phyloP scores from a whole-genome alignment of 2,113 vertebrate genomes.

The Ctenomys sociabilis region DNA sequence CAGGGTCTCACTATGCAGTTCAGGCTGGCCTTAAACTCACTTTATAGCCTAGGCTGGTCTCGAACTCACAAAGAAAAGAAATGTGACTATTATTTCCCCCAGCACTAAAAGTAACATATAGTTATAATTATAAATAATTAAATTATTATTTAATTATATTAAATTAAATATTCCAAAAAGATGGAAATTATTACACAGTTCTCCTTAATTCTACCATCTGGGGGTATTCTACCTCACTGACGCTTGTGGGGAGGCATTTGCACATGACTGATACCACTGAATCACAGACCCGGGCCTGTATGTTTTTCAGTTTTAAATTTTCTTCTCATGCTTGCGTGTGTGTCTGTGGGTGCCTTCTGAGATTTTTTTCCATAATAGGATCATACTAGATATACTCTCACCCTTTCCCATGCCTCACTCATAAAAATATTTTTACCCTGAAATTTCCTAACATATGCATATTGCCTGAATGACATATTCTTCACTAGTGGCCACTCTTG shows the following conservation, averaged over 20 bases:
- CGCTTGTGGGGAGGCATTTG: neutral
- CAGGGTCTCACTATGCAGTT: too few relatives aligned
- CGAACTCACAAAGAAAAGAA: too few relatives aligned
- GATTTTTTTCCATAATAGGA: neutral
- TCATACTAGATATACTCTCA: neutral
- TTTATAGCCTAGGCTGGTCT: too few relatives aligned
- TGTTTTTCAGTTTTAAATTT: neutral
- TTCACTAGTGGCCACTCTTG: neutral
- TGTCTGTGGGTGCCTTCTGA: neutral
- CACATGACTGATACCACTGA: too few relatives aligned
- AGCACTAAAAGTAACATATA: neutral
- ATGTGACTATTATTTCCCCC: neutral
- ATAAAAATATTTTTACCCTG: neutral
- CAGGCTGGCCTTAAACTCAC: too few relatives aligned
- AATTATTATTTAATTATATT: too few relatives aligned
- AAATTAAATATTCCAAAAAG: too few relatives aligned
- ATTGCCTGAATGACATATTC: neutral
- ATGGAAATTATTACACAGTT: too few relatives aligned
- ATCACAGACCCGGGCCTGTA: neutral
- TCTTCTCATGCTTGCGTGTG: neutral
- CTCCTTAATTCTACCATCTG: neutral
- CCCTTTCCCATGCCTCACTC: neutral
- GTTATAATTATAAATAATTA: neutral
- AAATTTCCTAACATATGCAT: neutral
- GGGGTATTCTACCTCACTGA: too few relatives aligned